Evolutionary conservation across 2,888 invertebrate genomes (phyloP).

Genomic region (Acrobasis repandana): DNA sequence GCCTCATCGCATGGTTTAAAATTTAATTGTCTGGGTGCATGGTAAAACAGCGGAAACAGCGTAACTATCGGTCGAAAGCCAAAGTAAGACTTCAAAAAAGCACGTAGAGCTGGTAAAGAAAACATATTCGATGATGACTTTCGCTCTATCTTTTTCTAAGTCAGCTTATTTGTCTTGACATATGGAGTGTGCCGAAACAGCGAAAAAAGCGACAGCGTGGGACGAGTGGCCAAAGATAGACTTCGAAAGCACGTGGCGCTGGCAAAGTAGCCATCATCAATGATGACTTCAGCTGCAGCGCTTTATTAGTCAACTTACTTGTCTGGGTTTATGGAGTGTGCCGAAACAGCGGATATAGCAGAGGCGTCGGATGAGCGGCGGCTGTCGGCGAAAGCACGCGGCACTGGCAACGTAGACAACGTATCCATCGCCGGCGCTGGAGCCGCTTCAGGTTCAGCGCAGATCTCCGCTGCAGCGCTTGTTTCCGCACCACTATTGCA

Average conservation of each 20-base stretch:
- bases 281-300: no score
- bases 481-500: constrained; percentile 42
- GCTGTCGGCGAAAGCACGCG: constrained; percentile 92
- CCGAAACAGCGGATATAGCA: constrained; percentile 62
- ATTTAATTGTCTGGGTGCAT: constrained; percentile 74
- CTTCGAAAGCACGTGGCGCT: constrained; percentile 87
- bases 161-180: constrained; percentile 69
- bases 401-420: constrained; percentile 82
- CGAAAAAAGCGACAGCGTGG: constrained; percentile 77
- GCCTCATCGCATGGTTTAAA: no score
- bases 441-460: constrained; percentile 78
- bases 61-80: constrained; percentile 85
- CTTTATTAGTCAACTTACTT: constrained; percentile 50
- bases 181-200: constrained; percentile 51
- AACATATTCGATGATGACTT: no score
- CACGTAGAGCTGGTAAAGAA: constrained; percentile 86
- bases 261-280: constrained; percentile 73
- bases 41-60: constrained; percentile 72
- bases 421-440: constrained; percentile 33
- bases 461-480: constrained; percentile 84
- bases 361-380: constrained; percentile 86
- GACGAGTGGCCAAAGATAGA: constrained; percentile 88
- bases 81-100: constrained; percentile 94
- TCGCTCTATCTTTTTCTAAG: neutral
- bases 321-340: constrained; percentile 65